phyloP scores from a whole-genome alignment of 1,140 invertebrate genomes.

The Drosophila athabasca region DNA sequence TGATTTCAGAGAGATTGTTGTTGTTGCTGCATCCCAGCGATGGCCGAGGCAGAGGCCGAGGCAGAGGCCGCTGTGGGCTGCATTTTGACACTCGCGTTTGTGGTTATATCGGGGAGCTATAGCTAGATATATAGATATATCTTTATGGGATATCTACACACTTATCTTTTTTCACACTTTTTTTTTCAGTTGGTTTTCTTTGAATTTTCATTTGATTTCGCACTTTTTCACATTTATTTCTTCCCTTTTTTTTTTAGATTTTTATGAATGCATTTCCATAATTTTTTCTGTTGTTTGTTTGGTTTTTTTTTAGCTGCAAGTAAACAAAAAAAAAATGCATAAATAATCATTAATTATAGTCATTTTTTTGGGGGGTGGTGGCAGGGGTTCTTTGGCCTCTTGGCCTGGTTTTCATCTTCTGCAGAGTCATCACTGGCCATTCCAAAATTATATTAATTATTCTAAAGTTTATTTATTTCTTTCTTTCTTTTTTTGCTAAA shows the following conservation, averaged over 20 bases:
- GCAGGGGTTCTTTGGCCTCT: constrained; percentile 23
- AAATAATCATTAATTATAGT: constrained; percentile 51
- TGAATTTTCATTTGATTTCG: constrained; percentile 44
- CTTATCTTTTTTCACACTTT: constrained; percentile 28
- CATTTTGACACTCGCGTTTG: constrained; percentile 51
- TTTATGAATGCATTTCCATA: constrained; percentile 23
- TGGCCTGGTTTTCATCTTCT: constrained; percentile 31
- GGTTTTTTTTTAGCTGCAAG: constrained; percentile 46
- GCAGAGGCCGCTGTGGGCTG: constrained; percentile 32
- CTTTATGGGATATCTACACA: constrained; percentile 38
- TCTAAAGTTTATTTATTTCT: not conserved
- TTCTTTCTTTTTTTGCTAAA: constrained; percentile 23
- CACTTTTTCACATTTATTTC: constrained; percentile 41
- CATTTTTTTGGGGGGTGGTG: not conserved
- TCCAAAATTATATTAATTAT: constrained; percentile 52
- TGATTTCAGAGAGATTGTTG: constrained; percentile 40
- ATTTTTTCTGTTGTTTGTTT: constrained; percentile 7
- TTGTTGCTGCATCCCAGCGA: constrained; percentile 9
- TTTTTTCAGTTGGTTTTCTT: constrained; percentile 34
- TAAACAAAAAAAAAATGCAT: constrained; percentile 33
- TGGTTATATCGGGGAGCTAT: constrained; percentile 22
- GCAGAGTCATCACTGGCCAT: constrained; percentile 41
- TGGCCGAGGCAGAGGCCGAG: constrained; percentile 2
- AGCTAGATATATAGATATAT: constrained; percentile 25
- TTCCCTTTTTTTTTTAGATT: not conserved